Evolutionary conservation across 1,140 invertebrate genomes (phyloP).

Genomic region (Zaprionus ornatus): DNA sequence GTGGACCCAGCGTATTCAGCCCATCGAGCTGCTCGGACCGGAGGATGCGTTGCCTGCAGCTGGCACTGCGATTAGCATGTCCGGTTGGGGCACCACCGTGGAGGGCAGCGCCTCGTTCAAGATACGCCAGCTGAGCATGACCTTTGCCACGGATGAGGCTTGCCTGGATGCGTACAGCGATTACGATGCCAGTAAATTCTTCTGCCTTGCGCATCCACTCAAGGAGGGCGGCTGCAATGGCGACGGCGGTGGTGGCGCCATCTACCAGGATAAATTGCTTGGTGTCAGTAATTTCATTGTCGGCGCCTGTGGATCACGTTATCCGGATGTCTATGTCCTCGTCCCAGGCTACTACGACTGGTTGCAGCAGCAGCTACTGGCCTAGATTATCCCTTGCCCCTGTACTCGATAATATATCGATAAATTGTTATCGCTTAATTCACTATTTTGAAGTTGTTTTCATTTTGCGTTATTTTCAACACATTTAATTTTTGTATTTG

Average conservation of each 20-base stretch:
- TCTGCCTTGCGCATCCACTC: conserved; percentile 68
- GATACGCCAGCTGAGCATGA: conserved; percentile 44
- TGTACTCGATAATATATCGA: conserved; percentile 16
- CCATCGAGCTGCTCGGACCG: conserved; percentile 36
- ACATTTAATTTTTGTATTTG: too few species aligned
- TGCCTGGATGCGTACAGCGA: conserved; percentile 65
- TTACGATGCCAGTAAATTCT: conserved; percentile 29
- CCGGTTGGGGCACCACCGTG: conserved; percentile 67
- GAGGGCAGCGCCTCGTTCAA: conserved; percentile 62
- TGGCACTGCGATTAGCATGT: conserved; percentile 43
- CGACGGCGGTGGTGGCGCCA: conserved; percentile 70
- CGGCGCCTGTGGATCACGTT: conserved; percentile 74
- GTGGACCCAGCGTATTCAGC: conserved; percentile 48
- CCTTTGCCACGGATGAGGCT: conserved; percentile 33
- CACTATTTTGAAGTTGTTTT: background rate
- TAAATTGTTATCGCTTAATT: background rate
- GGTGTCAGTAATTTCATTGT: conserved; percentile 72
- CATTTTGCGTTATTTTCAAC: too few species aligned
- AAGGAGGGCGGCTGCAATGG: conserved; percentile 73
- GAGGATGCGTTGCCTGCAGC: conserved; percentile 31
- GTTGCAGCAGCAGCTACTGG: conserved; percentile 53
- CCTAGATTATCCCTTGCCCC: conserved; percentile 2
- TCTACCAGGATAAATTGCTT: conserved; percentile 55
- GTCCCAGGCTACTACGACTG: conserved; percentile 51
- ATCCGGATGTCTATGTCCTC: conserved; percentile 71